Evolutionary conservation across 2,888 invertebrate genomes (phyloP).

Genomic region (Chesias legatella): DNA sequence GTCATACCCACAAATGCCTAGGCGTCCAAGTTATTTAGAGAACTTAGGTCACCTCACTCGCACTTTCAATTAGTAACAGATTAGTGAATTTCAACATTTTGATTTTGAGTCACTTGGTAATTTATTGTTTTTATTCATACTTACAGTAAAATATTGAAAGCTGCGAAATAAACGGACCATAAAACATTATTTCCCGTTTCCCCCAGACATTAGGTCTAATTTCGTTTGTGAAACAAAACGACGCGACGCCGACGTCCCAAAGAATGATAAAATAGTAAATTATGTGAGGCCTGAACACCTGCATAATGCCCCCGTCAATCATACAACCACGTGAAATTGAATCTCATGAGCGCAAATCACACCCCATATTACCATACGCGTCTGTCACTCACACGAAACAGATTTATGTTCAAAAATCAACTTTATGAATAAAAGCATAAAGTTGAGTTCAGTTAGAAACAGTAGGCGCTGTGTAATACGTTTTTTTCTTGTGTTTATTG

Average conservation of each 20-base stretch:
- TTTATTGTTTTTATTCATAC: no score
- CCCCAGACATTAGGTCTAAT: conserved; percentile 15
- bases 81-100: no score
- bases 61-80: no score
- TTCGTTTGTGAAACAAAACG: conserved; percentile 30
- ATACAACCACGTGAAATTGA: conserved; percentile 72
- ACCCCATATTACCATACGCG: conserved; percentile 54
- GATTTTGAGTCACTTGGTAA: no score
- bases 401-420: conserved; percentile 11
- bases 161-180: no score
- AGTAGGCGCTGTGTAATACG: background rate
- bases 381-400: conserved; percentile 21
- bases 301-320: conserved; percentile 73
- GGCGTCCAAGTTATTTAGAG: no score
- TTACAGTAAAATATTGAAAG: no score
- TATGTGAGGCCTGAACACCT: conserved; percentile 54
- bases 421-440: conserved; percentile 30
- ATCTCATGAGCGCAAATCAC: conserved; percentile 75
- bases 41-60: no score
- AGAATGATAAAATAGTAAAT: conserved; percentile 62
- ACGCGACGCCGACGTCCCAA: conserved; percentile 32
- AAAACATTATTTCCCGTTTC: conserved; percentile 7
- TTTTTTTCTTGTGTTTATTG: background rate
- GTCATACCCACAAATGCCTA: no score
- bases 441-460: conserved; percentile 17